Percentiles rank a stretch among this genome's conserved stretches.
Evolutionary conservation across 2,113 vertebrate genomes (phyloP).

Genomic region (Mormyrus lacerda): DNA sequence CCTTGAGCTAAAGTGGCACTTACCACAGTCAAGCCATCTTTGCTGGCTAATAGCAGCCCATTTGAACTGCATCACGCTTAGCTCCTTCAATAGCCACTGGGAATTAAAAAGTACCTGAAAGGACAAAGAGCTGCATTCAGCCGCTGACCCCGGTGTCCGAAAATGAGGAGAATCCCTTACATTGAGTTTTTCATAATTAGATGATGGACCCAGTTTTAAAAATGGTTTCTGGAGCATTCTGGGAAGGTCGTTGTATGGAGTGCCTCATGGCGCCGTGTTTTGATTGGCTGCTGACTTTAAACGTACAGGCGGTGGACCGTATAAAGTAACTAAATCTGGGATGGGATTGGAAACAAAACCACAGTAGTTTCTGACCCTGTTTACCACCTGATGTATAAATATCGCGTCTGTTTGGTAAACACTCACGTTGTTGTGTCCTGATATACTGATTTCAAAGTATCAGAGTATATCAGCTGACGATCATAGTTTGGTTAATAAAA

Average conservation of each 20-base stretch:
- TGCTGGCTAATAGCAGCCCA: constrained; percentile 30
- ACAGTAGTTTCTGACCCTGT: not conserved
- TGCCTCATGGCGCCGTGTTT: not conserved
- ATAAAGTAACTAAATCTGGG: not conserved
- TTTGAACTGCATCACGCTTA: constrained; percentile 21
- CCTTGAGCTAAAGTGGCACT: constrained; percentile 19
- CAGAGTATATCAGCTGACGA: not conserved
- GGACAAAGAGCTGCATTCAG: not conserved
- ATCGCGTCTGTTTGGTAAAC: not conserved
- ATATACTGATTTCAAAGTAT: not conserved
- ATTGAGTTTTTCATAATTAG: not conserved
- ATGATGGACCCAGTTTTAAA: not conserved
- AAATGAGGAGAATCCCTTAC: not conserved
- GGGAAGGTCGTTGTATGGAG: not conserved
- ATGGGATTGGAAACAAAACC: not conserved
- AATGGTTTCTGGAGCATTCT: not conserved
- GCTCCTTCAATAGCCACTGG: constrained; percentile 20
- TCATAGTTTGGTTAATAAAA: not conserved
- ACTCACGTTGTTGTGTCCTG: not conserved
- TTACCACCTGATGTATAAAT: not conserved
- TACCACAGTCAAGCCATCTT: constrained; percentile 17
- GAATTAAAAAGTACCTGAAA: not conserved
- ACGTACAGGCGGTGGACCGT: not conserved
- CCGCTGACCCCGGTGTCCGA: not conserved
- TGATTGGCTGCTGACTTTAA: not conserved